Evolutionary conservation across 1,140 invertebrate species (phyloP), one percentile per base, ranked within the genome.

Genomic region (Pomphorhynchus laevis): DNA sequence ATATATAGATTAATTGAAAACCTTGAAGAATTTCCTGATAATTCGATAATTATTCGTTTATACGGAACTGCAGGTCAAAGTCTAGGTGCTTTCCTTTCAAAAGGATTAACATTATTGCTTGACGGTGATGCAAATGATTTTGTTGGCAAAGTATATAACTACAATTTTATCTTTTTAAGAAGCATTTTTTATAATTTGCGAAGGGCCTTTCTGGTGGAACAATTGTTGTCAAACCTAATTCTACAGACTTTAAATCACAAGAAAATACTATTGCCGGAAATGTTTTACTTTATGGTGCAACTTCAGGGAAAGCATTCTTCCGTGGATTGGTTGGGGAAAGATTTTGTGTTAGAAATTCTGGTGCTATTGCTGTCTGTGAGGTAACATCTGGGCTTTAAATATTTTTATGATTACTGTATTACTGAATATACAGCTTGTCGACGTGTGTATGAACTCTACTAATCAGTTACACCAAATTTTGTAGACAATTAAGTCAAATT

Each of bases 51-150:
- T 46, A 73, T 98, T 27, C 66, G 65, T 35, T 56, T 93, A 23
- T 71, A 61, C 44, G 86, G 86, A 6, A 82, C 77, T n/a, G 86
- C 82, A 20, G 86, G 86, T 22, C 86, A 98, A 60, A 91, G 79
- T 53, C 93, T 98, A 60, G 80, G 86, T 56, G 82, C 84, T n/a
- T 98, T 95, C 60, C 58, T 95, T 44, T 69, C 72, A 0, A 71
- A 69, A 44, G 86, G 86, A 22, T 65, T 93, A 42, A 69, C 69
- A 45, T 70, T 89, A 1, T 74, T 68, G 9, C 62, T 95, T 3
- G 80, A 86, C 59, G 86, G 86, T 38, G 86, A 95, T 62, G 72
- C 82, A 34, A 95, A 95, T 57, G 86, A 98, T 59, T 95, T 95
- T 59, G 84, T 95, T 43, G 82, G 77, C 59, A 71, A 71, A 56